Conservation (phyloP, 2,113 vertebrate genomes). For the Romanogobio albipinnatus region DNA sequence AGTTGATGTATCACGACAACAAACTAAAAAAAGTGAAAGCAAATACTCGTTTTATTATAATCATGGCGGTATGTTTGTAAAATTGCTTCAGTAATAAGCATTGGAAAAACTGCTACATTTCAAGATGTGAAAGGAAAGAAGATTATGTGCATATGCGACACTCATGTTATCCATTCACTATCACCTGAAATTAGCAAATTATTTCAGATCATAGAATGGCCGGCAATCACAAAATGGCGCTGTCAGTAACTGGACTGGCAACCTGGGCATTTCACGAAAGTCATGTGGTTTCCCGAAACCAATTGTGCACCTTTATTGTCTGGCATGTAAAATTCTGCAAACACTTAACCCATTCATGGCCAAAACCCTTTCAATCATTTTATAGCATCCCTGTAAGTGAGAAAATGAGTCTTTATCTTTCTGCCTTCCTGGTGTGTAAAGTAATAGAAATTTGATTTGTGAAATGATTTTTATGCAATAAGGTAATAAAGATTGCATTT, state of each 20-base stretch:
- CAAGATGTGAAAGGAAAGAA: neutral
- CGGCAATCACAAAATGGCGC: neutral
- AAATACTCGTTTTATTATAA: neutral
- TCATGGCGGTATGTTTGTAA: neutral
- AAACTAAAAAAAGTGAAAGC: neutral
- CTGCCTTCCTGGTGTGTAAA: neutral
- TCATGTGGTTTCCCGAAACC: neutral
- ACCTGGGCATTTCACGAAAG: neutral
- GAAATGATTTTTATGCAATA: neutral
- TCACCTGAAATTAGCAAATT: neutral
- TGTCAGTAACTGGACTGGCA: neutral
- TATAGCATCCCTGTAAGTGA: neutral
- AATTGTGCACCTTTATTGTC: neutral
- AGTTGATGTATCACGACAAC: neutral
- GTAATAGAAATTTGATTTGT: neutral
- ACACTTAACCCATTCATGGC: neutral
- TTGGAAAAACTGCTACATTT: neutral
- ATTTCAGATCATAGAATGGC: neutral
- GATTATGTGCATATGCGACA: neutral
- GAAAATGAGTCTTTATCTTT: neutral
- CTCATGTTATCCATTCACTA: neutral
- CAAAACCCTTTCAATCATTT: neutral
- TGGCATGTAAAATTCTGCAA: neutral
- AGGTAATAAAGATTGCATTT: neutral
- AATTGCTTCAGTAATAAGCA: neutral